These are phyloP conservation scores for Microplitis manilae DNA, from an alignment of 2,888 invertebrate genomes.

Conservation along the genomic window DNA sequence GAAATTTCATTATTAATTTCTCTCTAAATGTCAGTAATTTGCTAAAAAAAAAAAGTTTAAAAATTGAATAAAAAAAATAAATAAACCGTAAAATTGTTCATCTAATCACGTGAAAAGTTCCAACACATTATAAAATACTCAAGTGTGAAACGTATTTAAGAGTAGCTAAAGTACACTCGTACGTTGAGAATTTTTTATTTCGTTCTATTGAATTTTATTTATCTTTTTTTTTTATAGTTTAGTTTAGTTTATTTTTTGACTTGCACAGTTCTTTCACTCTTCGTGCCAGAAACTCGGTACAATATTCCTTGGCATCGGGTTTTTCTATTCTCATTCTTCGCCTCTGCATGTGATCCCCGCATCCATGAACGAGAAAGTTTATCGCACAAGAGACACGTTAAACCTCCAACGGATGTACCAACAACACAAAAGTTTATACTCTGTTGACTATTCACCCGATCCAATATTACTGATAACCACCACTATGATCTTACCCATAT, in stretches of 20 bases:
- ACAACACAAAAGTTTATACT: constrained; percentile 19
- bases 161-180: neutral
- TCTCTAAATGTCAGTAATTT: neutral
- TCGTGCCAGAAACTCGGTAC: neutral
- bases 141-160: neutral
- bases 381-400: constrained; percentile 18
- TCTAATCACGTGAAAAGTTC: neutral
- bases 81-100: neutral
- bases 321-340: constrained; percentile 1
- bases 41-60: neutral
- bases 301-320: neutral
- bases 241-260: neutral
- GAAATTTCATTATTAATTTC: too few relatives aligned
- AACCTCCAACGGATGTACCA: constrained; percentile 17
- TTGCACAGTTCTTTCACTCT: neutral
- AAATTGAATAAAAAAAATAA: constrained; percentile 26
- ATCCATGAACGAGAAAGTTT: constrained; percentile 21
- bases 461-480: constrained; percentile 7
- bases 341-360: neutral
- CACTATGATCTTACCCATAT: neutral
- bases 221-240: neutral
- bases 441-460: constrained; percentile 12
- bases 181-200: neutral
- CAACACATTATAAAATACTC: neutral
- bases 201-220: neutral